Evolutionary conservation across 2,888 invertebrate species (phyloP).

Genomic region (Adineta ricciae): DNA sequence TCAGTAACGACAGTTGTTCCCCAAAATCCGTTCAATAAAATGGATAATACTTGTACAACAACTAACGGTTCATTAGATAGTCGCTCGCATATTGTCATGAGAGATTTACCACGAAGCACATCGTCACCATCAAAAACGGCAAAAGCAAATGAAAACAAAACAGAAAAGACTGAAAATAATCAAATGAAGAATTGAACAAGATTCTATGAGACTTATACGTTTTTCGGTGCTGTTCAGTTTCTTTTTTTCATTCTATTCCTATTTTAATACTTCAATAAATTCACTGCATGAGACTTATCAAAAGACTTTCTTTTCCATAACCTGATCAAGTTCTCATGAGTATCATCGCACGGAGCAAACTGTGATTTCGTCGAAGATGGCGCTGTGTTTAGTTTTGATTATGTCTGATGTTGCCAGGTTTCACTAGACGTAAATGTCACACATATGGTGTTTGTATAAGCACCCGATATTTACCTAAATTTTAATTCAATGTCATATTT

Average conservation of each 20-base stretch:
- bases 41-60: neutral
- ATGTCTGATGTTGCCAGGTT: neutral
- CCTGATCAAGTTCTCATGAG: too few relatives aligned
- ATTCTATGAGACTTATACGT: neutral
- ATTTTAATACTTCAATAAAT: too few relatives aligned
- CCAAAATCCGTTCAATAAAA: slow-evolving; percentile 29
- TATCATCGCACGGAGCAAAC: too few relatives aligned
- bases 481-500: neutral
- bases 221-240: neutral
- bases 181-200: neutral
- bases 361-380: neutral
- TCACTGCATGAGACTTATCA: too few relatives aligned
- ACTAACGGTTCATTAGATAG: neutral
- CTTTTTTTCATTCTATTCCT: neutral
- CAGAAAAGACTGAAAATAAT: neutral
- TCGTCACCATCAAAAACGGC: neutral
- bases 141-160: neutral
- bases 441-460: neutral
- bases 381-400: neutral
- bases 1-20: slow-evolving; percentile 29
- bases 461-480: neutral
- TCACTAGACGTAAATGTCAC: neutral
- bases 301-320: too few relatives aligned
- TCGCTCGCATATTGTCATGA: neutral
- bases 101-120: neutral